Base-by-base conservation (phyloP, 2,113 vertebrate species). In the Hippoglossus stenolepis region DNA sequence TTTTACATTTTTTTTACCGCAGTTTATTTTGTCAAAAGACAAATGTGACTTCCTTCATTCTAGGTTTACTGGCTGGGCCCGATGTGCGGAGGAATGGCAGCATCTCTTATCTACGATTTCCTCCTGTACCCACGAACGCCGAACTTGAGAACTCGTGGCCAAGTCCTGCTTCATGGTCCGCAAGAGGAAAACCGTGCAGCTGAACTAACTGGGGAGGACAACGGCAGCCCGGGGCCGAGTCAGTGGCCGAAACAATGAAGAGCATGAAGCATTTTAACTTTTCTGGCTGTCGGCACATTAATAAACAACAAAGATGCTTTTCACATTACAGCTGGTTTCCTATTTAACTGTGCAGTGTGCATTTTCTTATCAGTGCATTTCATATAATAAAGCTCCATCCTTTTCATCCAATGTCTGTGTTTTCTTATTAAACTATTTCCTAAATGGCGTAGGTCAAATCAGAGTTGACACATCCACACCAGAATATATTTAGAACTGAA, bases 81-180 rank as follows among this genome's bases (percentile, higher is more conserved):
- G 0, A 89, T 90, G 85, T 89, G 84, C 18, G 90, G 91, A 9
- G 90, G 89, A 5, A 65, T 83, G 59, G 89, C 81, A 0, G 92
- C 89, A 6, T 87, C 91, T 54, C 85, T 97, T 14, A 92, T 97
- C 77, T 97, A 96, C 0, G 96, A 97, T 86, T 97, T 97, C 77
- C 88, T 96, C 84, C 93, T 97, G 75, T 95, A 93, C 6, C 95
- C 96, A 45, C 59, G 26, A 24, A 17, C 13, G 11, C 9, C n/a
- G 12, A 56, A 59, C 75, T 58, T 80, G n/a, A 69, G 54, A 1
- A 6, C 2, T 2, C 11, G 35, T 7, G 93, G 89, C 21, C 0
- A 26, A 8, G 4, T 85, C 35, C 69, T 86, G 66, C 18, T 72
- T 87, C 91, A 92, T 0, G 95, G 96, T 51, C 88, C 93, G 73